Percentiles rank a stretch among this genome's conserved stretches.
Evolutionary conservation across 2,797 vertebrate genomes (phyloP).

Genomic region (Bradypus variegatus): DNA sequence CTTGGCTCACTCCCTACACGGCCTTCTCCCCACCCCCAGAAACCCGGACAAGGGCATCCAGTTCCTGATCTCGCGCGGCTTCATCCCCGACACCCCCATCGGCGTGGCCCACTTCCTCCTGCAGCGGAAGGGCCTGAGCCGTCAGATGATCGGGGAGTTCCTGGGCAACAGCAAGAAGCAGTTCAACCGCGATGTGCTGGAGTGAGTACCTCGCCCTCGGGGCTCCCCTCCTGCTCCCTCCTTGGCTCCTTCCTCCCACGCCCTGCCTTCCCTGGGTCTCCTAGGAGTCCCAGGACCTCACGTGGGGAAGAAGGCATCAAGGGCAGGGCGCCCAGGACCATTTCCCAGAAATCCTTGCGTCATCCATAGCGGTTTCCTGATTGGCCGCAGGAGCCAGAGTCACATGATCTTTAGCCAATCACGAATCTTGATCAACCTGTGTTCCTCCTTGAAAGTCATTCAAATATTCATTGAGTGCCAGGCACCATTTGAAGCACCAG

Average conservation of each 20-base stretch:
- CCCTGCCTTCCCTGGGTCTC: background rate
- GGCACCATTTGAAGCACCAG: background rate
- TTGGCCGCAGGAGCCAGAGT: background rate
- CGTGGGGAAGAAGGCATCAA: background rate
- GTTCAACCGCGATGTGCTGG: slow-evolving; percentile 94
- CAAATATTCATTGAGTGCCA: background rate
- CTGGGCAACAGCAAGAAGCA: slow-evolving; percentile 98
- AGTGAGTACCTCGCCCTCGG: slow-evolving; percentile 71
- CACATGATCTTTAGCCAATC: background rate
- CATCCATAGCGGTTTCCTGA: background rate
- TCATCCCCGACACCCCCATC: slow-evolving; percentile 96
- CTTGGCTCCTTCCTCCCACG: background rate
- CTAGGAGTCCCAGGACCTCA: background rate
- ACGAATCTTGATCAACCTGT: background rate
- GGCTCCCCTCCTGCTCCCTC: background rate
- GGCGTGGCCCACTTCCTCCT: slow-evolving; percentile 97
- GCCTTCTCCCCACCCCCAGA: slow-evolving; percentile 72
- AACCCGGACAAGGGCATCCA: slow-evolving; percentile 98
- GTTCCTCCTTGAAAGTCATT: background rate
- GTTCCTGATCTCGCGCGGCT: slow-evolving; percentile 96
- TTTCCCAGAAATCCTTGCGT: background rate
- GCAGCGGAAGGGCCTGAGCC: slow-evolving; percentile 96
- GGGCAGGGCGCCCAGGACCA: background rate
- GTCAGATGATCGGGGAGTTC: slow-evolving; percentile 99
- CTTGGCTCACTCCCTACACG: background rate